phyloP scores from a whole-genome alignment of 2,113 vertebrate genomes.

The Sceloporus undulatus region DNA sequence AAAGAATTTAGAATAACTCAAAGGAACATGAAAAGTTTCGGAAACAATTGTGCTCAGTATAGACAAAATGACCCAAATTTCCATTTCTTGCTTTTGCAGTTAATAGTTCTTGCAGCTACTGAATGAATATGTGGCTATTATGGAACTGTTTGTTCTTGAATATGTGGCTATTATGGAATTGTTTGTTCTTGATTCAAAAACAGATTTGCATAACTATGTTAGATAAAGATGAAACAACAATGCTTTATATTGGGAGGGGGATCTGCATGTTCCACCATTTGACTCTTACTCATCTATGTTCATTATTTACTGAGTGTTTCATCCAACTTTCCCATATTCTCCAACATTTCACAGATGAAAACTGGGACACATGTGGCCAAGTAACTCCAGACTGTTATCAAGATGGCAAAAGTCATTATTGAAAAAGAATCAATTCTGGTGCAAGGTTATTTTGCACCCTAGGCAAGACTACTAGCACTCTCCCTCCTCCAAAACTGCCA shows the following conservation, averaged over 20 bases:
- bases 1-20: background rate
- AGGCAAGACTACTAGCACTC: too few species aligned
- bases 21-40: background rate
- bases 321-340: too few species aligned
- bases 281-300: too few species aligned
- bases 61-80: background rate
- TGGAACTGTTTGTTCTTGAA: background rate
- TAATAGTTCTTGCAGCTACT: background rate
- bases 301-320: too few species aligned
- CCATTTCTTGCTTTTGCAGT: background rate
- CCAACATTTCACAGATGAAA: too few species aligned
- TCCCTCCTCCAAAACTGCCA: too few species aligned
- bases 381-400: too few species aligned
- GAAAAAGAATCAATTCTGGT: too few species aligned
- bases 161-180: background rate
- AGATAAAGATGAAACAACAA: background rate
- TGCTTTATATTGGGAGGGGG: background rate
- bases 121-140: background rate
- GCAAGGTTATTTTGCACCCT: too few species aligned
- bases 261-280: background rate
- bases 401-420: too few species aligned
- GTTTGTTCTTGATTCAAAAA: background rate
- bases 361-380: too few species aligned
- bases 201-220: background rate
- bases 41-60: slow-evolving; percentile 23